Percentiles rank a stretch among this genome's conserved stretches.
These are phyloP conservation scores for Nothura maculosa DNA, from an alignment of 2,797 vertebrate species.

Conservation along the genomic window DNA sequence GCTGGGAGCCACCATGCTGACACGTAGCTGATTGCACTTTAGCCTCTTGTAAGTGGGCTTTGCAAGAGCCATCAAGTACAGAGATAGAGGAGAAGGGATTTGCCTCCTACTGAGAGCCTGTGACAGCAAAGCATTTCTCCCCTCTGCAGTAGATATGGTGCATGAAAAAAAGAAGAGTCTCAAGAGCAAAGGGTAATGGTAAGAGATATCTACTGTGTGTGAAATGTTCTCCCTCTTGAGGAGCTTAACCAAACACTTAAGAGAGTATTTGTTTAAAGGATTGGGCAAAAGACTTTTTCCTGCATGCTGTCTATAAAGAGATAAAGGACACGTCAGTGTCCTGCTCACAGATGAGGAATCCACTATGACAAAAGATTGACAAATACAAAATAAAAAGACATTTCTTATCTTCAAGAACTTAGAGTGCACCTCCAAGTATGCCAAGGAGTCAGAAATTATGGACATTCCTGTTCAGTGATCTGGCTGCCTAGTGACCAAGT, in stretches of 20 bases:
- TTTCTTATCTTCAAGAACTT: background rate
- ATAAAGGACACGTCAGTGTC: background rate
- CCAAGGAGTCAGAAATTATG: background rate
- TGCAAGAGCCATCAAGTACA: slow-evolving; percentile 27
- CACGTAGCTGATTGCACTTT: slow-evolving; percentile 1
- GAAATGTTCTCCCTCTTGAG: background rate
- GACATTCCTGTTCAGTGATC: accelerated
- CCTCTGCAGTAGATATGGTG: background rate
- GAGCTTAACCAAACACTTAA: background rate
- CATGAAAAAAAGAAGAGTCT: background rate
- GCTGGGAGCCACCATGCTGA: background rate
- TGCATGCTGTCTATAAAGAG: accelerated
- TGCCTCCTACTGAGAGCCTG: background rate
- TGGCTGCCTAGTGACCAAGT: background rate
- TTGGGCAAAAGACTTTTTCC: background rate
- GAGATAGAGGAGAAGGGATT: slow-evolving; percentile 11
- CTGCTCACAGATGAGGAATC: background rate
- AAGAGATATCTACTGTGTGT: background rate
- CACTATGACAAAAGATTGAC: background rate
- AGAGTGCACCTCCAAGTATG: accelerated
- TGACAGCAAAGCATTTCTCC: slow-evolving; percentile 3
- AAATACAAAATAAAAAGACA: background rate
- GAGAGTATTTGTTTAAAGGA: background rate
- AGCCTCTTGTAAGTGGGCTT: slow-evolving; percentile 17
- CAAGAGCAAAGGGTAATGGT: background rate